Evolutionary conservation across 2,113 vertebrate genomes (phyloP).

Genomic region (Anhinga anhinga): DNA sequence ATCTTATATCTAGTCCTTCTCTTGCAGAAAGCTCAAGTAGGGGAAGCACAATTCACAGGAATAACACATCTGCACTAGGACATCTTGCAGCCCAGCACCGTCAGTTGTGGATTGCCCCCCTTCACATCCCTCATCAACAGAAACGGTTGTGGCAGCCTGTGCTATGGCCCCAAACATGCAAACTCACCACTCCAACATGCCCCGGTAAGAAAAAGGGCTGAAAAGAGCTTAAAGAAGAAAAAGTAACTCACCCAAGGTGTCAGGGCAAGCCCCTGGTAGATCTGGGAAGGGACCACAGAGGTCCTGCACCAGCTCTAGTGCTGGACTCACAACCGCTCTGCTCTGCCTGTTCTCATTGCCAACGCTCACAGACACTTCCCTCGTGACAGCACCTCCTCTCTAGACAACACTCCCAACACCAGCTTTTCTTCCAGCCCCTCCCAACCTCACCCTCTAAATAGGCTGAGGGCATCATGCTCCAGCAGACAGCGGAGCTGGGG

Average conservation of each 20-base stretch:
- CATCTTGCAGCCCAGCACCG: neutral
- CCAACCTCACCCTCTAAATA: neutral
- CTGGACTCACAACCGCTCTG: rapidly evolving
- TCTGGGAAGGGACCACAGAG: neutral
- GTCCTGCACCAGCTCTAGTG: neutral
- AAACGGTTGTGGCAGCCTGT: neutral
- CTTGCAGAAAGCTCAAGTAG: neutral
- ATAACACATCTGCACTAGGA: neutral
- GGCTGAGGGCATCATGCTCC: neutral
- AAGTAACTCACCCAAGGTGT: neutral
- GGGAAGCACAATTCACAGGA: neutral
- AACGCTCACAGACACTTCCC: neutral
- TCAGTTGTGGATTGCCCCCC: neutral
- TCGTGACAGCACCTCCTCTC: neutral
- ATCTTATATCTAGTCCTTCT: neutral
- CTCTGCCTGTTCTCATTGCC: neutral
- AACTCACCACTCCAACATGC: neutral
- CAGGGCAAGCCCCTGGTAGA: neutral
- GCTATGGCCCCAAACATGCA: rapidly evolving
- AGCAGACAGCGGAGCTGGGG: neutral
- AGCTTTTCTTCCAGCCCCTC: neutral
- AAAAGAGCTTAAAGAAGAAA: neutral
- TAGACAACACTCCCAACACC: neutral
- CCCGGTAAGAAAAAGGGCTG: neutral
- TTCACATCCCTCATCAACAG: neutral